phyloP scores from a whole-genome alignment of 1,140 invertebrate species.

The Drosophila serrata region DNA sequence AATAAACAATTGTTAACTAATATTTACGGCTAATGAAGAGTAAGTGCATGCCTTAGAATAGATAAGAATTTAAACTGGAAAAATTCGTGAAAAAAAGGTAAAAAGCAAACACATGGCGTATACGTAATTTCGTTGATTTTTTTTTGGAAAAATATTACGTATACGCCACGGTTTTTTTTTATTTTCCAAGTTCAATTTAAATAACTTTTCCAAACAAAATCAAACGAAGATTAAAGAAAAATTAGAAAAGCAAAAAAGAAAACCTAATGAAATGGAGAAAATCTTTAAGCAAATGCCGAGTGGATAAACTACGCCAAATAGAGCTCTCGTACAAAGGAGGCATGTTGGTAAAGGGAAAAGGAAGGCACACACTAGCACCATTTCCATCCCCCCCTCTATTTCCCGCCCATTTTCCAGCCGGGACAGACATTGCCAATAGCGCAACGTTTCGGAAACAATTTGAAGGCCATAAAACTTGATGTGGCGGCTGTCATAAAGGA shows the following conservation, averaged over 20 bases:
- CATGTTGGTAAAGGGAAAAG: neutral
- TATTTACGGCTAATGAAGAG: neutral
- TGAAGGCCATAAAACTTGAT: slow-evolving; percentile 83
- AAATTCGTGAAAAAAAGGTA: neutral
- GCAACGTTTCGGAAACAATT: slow-evolving; percentile 82
- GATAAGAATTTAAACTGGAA: neutral
- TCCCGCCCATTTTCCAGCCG: slow-evolving; percentile 17
- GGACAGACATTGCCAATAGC: slow-evolving; percentile 50
- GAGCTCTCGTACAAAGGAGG: slow-evolving; percentile 10
- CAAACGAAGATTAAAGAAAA: slow-evolving; percentile 26
- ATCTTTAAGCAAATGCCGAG: slow-evolving; percentile 52
- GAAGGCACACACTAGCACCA: slow-evolving; percentile 24
- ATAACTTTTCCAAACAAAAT: slow-evolving; percentile 2
- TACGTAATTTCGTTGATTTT: neutral
- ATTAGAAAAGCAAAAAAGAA: slow-evolving; percentile 37
- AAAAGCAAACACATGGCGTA: neutral
- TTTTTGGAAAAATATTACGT: slow-evolving; percentile 1
- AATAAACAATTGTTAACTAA: neutral
- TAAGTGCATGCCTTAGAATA: neutral
- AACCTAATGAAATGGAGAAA: slow-evolving; percentile 65
- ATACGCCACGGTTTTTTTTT: slow-evolving; percentile 1
- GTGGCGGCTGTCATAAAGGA: slow-evolving; percentile 61
- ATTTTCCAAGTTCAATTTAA: neutral
- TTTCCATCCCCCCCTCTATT: slow-evolving; percentile 1
- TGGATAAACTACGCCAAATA: slow-evolving; percentile 63